Evolutionary conservation across 2,888 invertebrate species (phyloP), one percentile per base, ranked within the genome.

Genomic region (Oscheius sp.): DNA sequence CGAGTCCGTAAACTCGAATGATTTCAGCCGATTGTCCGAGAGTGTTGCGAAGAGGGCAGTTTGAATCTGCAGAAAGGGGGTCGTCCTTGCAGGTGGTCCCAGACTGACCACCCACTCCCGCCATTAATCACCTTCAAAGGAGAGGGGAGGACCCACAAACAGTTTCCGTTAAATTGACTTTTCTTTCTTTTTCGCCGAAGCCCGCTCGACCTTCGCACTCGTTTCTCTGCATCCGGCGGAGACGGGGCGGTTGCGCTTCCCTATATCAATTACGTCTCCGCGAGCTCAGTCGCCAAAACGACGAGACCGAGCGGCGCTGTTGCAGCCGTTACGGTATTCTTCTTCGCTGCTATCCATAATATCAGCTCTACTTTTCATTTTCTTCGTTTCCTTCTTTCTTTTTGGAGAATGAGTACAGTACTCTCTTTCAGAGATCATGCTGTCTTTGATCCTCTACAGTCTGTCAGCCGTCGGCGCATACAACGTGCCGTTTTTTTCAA

Each of bases 131-230:
- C 11, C 37, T 63, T 63, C 63, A 63, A 63, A 50, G 47, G 33
- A 48, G 63, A 50, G n/a, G 9, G 62, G 29, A 9, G 62, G 47
- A 42, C 42, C 35, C 37, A 13, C 35, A n/a, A 29, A 29, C 63
- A 47, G 48, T n/a, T 63, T 63, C 42, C 47, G 42, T 63, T 37
- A 63, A 63, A 63, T 63, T 63, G 63, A 63, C 63, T 63, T 63
- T 63, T 48, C 48, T 63, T 37, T 53, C 66, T 33, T 32, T 29
- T 47, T 63, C 48, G 37, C 13, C 60, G 37, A 33, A n/a, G 35
- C 60, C n/a, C 32, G n/a, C 35, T 48, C 63, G 68, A 68, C 68
- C 68, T 68, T 68, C 68, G 53, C 55, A 53, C 59, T 42, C 59
- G 42, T 35, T 42, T 42, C 42, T 7, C 7, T 42, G 42, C 42